A percentile compares a stretch with the other conserved stretches of the same genome.
These are phyloP conservation scores for Tipula lateralis DNA, from an alignment of 2,888 invertebrate species.

Conservation along the genomic window DNA sequence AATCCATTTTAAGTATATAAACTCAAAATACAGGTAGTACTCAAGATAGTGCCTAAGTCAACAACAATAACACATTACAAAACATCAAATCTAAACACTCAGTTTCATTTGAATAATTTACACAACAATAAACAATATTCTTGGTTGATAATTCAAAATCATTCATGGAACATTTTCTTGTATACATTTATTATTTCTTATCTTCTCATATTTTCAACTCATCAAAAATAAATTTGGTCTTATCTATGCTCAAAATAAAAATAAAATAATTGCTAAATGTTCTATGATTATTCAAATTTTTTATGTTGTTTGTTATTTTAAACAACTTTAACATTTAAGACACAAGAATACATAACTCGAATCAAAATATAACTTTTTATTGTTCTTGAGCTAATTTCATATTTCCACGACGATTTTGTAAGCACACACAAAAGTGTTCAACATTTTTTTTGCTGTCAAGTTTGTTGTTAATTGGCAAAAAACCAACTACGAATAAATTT, in stretches of 20 bases:
- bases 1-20: neutral
- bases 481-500: neutral
- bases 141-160: slow-evolving; percentile 15
- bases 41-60: neutral
- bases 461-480: neutral
- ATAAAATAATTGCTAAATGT: slow-evolving; percentile 24
- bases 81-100: neutral
- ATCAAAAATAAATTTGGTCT: slow-evolving; percentile 1
- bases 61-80: neutral
- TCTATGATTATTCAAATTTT: slow-evolving; percentile 24
- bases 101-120: neutral
- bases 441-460: neutral
- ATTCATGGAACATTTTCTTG: neutral
- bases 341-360: neutral
- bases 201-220: neutral
- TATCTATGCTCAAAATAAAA: neutral
- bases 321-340: neutral
- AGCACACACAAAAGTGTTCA: neutral
- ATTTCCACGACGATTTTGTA: neutral
- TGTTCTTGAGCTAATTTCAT: neutral
- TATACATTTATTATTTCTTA: neutral
- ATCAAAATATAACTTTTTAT: neutral
- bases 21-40: neutral
- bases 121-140: slow-evolving; percentile 1
- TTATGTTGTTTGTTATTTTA: neutral